phyloP scores from a whole-genome alignment of 1,140 invertebrate species.

The Drosophila orosa region DNA sequence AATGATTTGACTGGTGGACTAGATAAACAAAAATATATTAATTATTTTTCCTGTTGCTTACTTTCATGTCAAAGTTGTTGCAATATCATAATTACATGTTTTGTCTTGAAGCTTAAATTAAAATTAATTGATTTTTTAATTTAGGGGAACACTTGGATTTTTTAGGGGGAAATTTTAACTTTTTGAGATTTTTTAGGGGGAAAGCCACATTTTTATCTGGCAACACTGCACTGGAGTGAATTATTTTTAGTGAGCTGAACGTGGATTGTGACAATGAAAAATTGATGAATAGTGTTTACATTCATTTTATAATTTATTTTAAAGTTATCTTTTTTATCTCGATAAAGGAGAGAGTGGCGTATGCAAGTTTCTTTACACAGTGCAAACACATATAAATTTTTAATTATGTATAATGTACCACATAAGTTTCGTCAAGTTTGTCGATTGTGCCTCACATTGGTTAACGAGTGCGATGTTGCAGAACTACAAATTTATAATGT shows the following conservation, averaged over 20 bases:
- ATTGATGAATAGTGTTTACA: slow-evolving; percentile 76
- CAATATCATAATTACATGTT: too few relatives aligned
- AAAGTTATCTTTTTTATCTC: slow-evolving; percentile 74
- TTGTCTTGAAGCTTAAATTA: too few relatives aligned
- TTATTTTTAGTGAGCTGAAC: slow-evolving; percentile 72
- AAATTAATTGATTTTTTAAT: too few relatives aligned
- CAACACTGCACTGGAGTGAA: slow-evolving; percentile 54
- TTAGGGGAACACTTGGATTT: too few relatives aligned
- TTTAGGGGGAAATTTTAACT: too few relatives aligned
- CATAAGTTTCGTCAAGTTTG: slow-evolving; percentile 86
- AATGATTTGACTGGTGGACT: too few relatives aligned
- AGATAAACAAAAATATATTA: too few relatives aligned
- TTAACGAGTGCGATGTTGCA: slow-evolving; percentile 78
- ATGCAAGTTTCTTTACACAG: slow-evolving; percentile 46
- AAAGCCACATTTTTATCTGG: too few relatives aligned
- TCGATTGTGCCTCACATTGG: slow-evolving; percentile 85
- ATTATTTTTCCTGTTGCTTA: too few relatives aligned
- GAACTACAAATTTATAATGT: slow-evolving; percentile 83
- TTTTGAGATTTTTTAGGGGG: too few relatives aligned
- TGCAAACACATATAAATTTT: slow-evolving; percentile 49
- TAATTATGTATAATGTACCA: slow-evolving; percentile 86
- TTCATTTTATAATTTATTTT: slow-evolving; percentile 81
- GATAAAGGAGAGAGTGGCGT: slow-evolving; percentile 41
- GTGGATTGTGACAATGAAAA: slow-evolving; percentile 80
- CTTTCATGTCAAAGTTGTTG: too few relatives aligned